These are phyloP conservation scores for Larimichthys polyactis DNA, from an alignment of 2,113 vertebrate species.

Conservation along the genomic window DNA sequence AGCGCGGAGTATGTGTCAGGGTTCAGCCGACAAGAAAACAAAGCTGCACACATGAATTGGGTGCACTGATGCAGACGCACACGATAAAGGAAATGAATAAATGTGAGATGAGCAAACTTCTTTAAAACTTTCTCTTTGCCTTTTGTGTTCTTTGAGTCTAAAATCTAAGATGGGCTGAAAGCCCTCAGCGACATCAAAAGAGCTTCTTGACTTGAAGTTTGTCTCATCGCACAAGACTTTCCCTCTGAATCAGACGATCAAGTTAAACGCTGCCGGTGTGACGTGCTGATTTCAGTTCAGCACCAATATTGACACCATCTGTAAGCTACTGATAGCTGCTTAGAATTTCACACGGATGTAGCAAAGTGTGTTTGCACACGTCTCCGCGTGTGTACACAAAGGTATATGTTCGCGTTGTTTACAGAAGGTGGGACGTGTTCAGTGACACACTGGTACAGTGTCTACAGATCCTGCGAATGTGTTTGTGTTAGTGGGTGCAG, in stretches of 20 bases:
- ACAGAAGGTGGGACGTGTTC: constrained; percentile 61
- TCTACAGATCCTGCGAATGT: constrained; percentile 17
- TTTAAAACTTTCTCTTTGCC: neutral
- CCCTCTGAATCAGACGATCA: constrained; percentile 21
- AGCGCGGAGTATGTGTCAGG: constrained; percentile 18
- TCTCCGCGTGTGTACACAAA: constrained; percentile 29
- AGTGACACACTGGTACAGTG: constrained; percentile 30
- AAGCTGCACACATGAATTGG: constrained; percentile 1
- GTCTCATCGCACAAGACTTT: constrained; percentile 24
- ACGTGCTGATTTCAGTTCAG: constrained; percentile 29
- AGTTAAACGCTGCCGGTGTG: constrained; percentile 11
- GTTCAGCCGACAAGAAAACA: constrained; percentile 33
- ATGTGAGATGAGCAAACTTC: neutral
- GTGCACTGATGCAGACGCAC: neutral
- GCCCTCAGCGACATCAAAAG: constrained; percentile 7
- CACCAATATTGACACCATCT: constrained; percentile 47
- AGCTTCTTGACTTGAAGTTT: constrained; percentile 1
- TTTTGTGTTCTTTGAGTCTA: constrained; percentile 7
- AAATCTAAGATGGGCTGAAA: constrained; percentile 18
- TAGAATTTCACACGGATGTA: constrained; percentile 57
- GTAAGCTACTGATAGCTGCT: constrained; percentile 55
- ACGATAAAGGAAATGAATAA: neutral
- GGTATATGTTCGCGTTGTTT: constrained; percentile 45
- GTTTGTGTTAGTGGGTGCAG: constrained; percentile 37
- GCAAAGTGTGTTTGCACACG: constrained; percentile 47